Percentiles rank a stretch among this genome's conserved stretches.
These are phyloP conservation scores for Bugula neritina DNA, from an alignment of 2,888 invertebrate genomes.

Conservation along the genomic window DNA sequence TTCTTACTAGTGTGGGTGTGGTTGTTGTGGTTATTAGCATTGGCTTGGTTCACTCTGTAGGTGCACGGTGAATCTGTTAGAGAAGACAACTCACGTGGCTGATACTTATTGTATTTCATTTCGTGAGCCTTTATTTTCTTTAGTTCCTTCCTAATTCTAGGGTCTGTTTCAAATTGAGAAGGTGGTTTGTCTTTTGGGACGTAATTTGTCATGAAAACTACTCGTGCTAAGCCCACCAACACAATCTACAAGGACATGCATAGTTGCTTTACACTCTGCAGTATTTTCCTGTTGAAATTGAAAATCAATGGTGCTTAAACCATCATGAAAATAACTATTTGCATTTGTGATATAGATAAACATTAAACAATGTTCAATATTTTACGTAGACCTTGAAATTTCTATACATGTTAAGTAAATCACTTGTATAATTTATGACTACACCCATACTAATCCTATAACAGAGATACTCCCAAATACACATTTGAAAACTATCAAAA, in stretches of 20 bases:
- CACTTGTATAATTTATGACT: too few relatives aligned
- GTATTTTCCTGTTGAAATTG: background rate
- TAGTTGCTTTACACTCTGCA: background rate
- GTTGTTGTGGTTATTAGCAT: background rate
- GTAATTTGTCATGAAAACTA: constrained; percentile 19
- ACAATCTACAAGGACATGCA: background rate
- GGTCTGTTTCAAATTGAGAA: background rate
- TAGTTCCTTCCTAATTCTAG: background rate
- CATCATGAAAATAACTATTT: background rate
- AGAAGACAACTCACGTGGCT: constrained; percentile 1
- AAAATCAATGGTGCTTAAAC: background rate
- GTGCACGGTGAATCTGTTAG: background rate
- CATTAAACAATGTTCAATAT: too few relatives aligned
- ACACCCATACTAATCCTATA: too few relatives aligned
- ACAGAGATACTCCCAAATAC: too few relatives aligned
- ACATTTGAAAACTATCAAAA: too few relatives aligned
- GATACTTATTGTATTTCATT: constrained; percentile 24
- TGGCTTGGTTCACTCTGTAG: background rate
- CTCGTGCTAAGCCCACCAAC: constrained; percentile 1
- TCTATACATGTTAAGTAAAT: too few relatives aligned
- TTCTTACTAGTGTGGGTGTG: background rate
- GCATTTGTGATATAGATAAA: background rate
- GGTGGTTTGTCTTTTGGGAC: background rate
- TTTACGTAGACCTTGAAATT: too few relatives aligned
- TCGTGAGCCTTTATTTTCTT: constrained; percentile 3